These are phyloP conservation scores for Scaptomyza parva DNA, from an alignment of 2,888 invertebrate species.

Conservation along the genomic window DNA sequence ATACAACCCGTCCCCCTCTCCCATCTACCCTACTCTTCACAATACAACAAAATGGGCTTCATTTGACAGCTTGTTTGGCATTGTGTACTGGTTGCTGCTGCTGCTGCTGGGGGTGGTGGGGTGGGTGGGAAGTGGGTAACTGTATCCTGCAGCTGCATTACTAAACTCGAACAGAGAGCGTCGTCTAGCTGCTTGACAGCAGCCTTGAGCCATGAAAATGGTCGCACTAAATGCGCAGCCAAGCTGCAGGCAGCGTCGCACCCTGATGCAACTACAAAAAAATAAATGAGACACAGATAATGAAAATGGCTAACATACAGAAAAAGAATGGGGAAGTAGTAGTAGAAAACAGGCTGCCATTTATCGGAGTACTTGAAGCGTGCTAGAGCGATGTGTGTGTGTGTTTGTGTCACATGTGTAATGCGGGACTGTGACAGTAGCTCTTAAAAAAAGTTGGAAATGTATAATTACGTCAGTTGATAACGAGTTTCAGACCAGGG, in stretches of 20 bases:
- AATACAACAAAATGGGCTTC: conserved; percentile 72
- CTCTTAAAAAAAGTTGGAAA: conserved; percentile 9
- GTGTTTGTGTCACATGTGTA: conserved; percentile 42
- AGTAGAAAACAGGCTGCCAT: conserved; percentile 47
- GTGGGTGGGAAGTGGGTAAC: too few relatives aligned
- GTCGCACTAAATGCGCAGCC: conserved; percentile 66
- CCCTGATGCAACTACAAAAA: background rate
- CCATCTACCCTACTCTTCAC: background rate
- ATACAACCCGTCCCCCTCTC: conserved; percentile 1
- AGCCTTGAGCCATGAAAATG: conserved; percentile 57
- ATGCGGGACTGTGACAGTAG: conserved; percentile 31
- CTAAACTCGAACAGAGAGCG: conserved; percentile 22
- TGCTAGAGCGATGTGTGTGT: conserved; percentile 20
- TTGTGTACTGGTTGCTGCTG: conserved; percentile 62
- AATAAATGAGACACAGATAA: conserved; percentile 52
- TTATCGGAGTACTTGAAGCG: conserved; percentile 57
- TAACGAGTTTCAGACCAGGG: too few relatives aligned
- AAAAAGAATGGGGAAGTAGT: conserved; percentile 7
- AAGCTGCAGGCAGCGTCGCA: conserved; percentile 33
- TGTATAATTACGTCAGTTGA: conserved; percentile 11
- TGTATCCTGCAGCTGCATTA: conserved; percentile 33
- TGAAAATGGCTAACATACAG: conserved; percentile 56
- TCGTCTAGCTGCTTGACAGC: conserved; percentile 30
- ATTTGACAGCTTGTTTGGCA: conserved; percentile 77
- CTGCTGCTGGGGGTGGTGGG: too few relatives aligned